phyloP scores from a whole-genome alignment of 2,888 invertebrate species.

The Hypena proboscidalis region DNA sequence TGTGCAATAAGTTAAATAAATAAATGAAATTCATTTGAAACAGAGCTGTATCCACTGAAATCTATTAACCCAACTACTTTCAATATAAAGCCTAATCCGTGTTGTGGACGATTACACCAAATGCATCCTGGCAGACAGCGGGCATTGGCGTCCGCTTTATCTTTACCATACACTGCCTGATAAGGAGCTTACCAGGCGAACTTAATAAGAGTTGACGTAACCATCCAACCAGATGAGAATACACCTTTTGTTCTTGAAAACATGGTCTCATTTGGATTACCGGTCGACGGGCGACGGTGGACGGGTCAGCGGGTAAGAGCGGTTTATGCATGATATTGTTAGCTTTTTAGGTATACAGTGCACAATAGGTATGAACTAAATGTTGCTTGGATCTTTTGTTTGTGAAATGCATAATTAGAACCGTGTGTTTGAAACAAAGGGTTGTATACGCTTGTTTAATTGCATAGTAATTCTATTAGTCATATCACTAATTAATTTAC shows the following conservation, averaged over 20 bases:
- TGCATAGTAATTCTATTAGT: no score
- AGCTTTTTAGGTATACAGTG: conserved; percentile 62
- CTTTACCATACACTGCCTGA: conserved; percentile 79
- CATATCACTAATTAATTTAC: no score
- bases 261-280: conserved; percentile 64
- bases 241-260: conserved; percentile 55
- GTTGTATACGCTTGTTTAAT: no score
- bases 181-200: conserved; percentile 79
- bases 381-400: conserved; percentile 41
- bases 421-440: conserved; percentile 5
- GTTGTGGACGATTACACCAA: conserved; percentile 61
- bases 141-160: conserved; percentile 77
- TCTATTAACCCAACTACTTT: no score
- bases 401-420: conserved; percentile 24
- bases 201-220: conserved; percentile 75
- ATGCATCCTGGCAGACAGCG: conserved; percentile 67
- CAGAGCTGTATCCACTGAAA: no score
- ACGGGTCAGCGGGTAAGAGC: conserved; percentile 56
- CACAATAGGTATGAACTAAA: conserved; percentile 58
- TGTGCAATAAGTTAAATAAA: no score
- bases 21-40: background rate
- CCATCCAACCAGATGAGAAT: conserved; percentile 53
- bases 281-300: conserved; percentile 20
- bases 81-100: conserved; percentile 32
- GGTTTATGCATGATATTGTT: conserved; percentile 60